Conservation (phyloP, 2,888 invertebrate species). For the Tanytarsus gracilentus region DNA sequence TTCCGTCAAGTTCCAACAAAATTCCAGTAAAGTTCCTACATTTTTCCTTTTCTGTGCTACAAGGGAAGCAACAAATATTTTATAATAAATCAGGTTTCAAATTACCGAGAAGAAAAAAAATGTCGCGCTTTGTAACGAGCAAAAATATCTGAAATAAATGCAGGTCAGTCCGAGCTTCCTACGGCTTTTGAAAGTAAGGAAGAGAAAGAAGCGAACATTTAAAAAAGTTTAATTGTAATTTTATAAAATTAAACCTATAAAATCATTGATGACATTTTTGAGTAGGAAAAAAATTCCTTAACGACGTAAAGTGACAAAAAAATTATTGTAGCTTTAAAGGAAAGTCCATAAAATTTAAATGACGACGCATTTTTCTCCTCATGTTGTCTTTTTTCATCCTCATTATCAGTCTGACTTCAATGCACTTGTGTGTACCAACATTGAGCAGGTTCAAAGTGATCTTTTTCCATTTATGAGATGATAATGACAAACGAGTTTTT, state of each 20-base stretch:
- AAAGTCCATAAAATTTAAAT: too few relatives aligned
- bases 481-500: conserved; percentile 24
- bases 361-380: too few relatives aligned
- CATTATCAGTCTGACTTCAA: too few relatives aligned
- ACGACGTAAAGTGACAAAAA: too few relatives aligned
- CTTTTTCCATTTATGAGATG: conserved; percentile 11
- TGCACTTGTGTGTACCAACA: too few relatives aligned
- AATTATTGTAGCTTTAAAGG: too few relatives aligned
- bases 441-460: conserved; percentile 7
- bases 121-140: neutral
- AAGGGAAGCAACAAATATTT: too few relatives aligned
- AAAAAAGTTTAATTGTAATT: conserved; percentile 18
- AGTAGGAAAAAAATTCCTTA: too few relatives aligned
- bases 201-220: neutral
- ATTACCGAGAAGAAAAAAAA: conserved; percentile 14
- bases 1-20: too few relatives aligned
- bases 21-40: too few relatives aligned
- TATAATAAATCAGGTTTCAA: conserved; percentile 25
- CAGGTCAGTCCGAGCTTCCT: conserved; percentile 28
- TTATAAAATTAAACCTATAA: neutral
- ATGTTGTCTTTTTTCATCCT: too few relatives aligned
- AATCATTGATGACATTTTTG: conserved; percentile 8
- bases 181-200: neutral
- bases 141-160: conserved; percentile 20
- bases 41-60: too few relatives aligned